phyloP scores from a whole-genome alignment of 2,113 vertebrate species.

The Falco punctatus region DNA sequence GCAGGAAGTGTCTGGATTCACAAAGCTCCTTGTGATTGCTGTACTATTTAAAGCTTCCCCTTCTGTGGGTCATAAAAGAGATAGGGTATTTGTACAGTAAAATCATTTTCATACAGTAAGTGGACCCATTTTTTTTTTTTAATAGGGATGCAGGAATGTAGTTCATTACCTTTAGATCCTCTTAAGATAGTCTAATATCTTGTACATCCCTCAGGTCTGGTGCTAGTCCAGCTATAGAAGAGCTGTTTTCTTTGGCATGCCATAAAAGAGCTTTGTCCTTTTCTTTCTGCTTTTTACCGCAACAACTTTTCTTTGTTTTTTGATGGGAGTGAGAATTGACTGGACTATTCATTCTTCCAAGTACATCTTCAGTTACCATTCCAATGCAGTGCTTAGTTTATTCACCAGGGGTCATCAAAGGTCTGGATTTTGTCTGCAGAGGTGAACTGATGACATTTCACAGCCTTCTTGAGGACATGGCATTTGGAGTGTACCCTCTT shows the following conservation, averaged over 20 bases:
- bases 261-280: neutral
- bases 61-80: neutral
- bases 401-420: conserved; percentile 89
- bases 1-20: neutral
- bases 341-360: neutral
- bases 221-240: neutral
- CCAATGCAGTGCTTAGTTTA: conserved; percentile 83
- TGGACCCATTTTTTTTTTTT: neutral
- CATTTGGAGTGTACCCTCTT: neutral
- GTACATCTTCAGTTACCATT: conserved; percentile 1
- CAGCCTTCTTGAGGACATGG: neutral
- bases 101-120: neutral
- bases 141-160: neutral
- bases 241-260: neutral
- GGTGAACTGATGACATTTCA: neutral
- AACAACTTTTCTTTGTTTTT: neutral
- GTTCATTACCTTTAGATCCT: neutral
- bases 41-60: neutral
- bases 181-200: neutral
- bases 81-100: neutral
- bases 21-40: neutral
- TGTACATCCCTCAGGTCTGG: neutral
- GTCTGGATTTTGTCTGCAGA: conserved; percentile 79
- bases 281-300: neutral
- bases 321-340: neutral